Percentiles rank a stretch among this genome's conserved stretches.
Evolutionary conservation across 1,140 invertebrate species (phyloP).

Genomic region (Pseudomyrmex concolor): DNA sequence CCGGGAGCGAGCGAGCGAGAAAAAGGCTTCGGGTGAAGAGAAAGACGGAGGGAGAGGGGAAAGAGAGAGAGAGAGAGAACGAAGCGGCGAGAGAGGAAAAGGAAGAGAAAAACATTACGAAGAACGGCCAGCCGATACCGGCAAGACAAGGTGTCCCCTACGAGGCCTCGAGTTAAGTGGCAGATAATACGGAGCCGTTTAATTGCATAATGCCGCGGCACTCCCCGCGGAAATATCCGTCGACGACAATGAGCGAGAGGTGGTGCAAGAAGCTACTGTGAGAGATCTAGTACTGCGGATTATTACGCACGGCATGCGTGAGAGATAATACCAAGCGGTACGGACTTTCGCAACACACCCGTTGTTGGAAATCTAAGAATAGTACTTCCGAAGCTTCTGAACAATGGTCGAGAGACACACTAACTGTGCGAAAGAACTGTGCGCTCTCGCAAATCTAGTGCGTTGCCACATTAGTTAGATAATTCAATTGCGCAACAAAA

Average conservation of each 20-base stretch:
- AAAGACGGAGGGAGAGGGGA: neutral
- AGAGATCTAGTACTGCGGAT: conserved; percentile 11
- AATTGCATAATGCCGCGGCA: conserved; percentile 56
- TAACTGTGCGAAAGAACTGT: neutral
- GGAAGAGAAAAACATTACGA: conserved; percentile 35
- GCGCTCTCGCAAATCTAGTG: no score
- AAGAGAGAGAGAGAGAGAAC: conserved; percentile 11
- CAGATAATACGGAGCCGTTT: conserved; percentile 58
- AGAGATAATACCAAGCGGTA: neutral
- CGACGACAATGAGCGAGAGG: neutral
- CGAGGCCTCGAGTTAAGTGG: conserved; percentile 48
- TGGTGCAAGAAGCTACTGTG: neutral
- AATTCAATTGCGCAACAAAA: neutral
- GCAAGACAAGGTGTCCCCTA: conserved; percentile 60
- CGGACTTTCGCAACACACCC: neutral
- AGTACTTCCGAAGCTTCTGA: neutral
- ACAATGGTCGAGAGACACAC: neutral
- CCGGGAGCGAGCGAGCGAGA: conserved; percentile 21
- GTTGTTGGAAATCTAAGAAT: neutral
- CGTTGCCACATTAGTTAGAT: neutral
- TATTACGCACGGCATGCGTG: neutral
- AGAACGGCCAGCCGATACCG: neutral
- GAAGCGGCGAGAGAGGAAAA: neutral
- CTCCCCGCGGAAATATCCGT: neutral
- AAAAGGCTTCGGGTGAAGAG: neutral